Conservation (phyloP, 1,140 invertebrate genomes). For the Drosophila baimaii region DNA sequence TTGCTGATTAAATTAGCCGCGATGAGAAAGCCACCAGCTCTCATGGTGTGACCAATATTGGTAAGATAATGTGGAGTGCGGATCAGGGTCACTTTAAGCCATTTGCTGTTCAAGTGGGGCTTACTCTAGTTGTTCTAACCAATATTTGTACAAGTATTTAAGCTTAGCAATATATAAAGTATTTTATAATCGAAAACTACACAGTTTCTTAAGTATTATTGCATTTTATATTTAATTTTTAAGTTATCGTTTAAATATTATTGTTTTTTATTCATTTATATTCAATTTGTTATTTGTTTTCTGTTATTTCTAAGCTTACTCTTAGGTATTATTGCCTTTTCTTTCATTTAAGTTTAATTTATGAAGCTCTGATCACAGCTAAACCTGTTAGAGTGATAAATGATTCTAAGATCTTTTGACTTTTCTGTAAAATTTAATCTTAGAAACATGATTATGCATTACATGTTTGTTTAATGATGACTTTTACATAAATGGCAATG, state of each 20-base stretch:
- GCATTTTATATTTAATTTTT: not conserved
- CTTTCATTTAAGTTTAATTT: not conserved
- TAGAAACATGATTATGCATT: not conserved
- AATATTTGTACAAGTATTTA: not conserved
- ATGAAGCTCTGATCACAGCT: not conserved
- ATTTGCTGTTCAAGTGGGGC: too few species aligned
- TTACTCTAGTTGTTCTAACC: not conserved
- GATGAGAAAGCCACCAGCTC: conserved; percentile 30
- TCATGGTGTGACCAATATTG: conserved; percentile 5
- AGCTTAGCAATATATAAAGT: too few species aligned
- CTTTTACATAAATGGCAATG: not conserved
- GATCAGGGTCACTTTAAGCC: not conserved
- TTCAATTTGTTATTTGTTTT: too few species aligned
- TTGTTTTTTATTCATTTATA: too few species aligned
- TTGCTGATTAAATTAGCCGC: conserved; percentile 46
- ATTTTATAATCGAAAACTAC: not conserved
- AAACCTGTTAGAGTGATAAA: not conserved
- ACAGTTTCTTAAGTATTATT: not conserved
- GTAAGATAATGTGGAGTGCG: not conserved
- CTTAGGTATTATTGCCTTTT: not conserved
- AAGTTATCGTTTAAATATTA: too few species aligned
- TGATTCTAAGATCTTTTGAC: not conserved
- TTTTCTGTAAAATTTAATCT: not conserved
- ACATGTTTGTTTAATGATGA: not conserved
- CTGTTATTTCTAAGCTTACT: too few species aligned